Conservation (phyloP, 2,888 invertebrate species). For the Tenthredo mesomela region DNA sequence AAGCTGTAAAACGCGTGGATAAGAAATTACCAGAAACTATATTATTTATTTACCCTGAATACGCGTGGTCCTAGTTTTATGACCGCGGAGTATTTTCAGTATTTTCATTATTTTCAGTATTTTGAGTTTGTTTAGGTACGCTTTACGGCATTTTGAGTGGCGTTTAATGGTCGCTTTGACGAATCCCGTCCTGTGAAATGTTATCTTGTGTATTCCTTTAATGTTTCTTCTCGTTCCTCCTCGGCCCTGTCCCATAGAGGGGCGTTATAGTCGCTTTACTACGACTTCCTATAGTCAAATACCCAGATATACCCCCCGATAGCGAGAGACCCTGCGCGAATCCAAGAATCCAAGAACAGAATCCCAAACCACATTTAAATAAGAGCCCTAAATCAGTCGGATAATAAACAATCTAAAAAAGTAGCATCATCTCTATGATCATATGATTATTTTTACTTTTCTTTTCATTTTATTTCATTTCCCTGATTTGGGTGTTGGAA, state of each 20-base stretch:
- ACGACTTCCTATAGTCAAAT: constrained; percentile 43
- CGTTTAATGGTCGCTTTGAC: constrained; percentile 65
- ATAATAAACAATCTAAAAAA: constrained; percentile 35
- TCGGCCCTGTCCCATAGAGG: constrained; percentile 2
- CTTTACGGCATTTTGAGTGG: constrained; percentile 60
- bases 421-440: constrained; percentile 21
- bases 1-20: constrained; percentile 4
- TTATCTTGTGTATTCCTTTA: constrained; percentile 63
- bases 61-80: constrained; percentile 48
- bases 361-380: not conserved
- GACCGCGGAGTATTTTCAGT: constrained; percentile 31
- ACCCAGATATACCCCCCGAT: not conserved
- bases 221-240: constrained; percentile 35
- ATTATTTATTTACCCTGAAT: constrained; percentile 49
- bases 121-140: constrained; percentile 43
- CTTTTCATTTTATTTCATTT: constrained; percentile 28
- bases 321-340: not conserved
- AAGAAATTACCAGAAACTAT: constrained; percentile 8
- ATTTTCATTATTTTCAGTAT: constrained; percentile 49
- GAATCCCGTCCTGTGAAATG: constrained; percentile 61
- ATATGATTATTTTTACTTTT: constrained; percentile 42
- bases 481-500: not conserved
- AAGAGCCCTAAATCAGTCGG: not conserved
- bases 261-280: constrained; percentile 8
- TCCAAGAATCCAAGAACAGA: not conserved